Conservation (phyloP, 2,797 vertebrate species). For the Salarias fasciatus region DNA sequence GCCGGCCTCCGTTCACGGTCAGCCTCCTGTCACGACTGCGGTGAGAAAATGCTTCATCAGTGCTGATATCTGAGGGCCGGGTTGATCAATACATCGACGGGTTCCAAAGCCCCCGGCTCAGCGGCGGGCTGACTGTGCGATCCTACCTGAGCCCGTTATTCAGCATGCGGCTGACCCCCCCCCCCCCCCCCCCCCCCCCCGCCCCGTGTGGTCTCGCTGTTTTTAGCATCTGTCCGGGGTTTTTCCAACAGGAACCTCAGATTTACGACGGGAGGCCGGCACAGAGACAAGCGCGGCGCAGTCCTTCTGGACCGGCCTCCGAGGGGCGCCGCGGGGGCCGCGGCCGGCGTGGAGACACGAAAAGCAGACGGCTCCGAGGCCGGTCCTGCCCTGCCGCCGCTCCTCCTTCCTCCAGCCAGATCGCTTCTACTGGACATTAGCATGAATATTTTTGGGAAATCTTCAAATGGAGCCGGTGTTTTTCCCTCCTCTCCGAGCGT, state of each 20-base stretch:
- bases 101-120: background rate
- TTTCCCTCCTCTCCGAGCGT: too few species aligned
- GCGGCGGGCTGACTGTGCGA: background rate
- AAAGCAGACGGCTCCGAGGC: slow-evolving; percentile 20
- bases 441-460: too few species aligned
- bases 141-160: background rate
- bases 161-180: slow-evolving; percentile 1
- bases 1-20: slow-evolving; percentile 33
- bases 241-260: slow-evolving; percentile 39
- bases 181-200: background rate
- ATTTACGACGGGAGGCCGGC: slow-evolving; percentile 49
- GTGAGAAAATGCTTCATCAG: slow-evolving; percentile 38
- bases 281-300: slow-evolving; percentile 37
- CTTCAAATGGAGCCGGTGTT: too few species aligned
- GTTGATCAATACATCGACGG: slow-evolving; percentile 44
- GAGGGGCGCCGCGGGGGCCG: slow-evolving; percentile 34
- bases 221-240: slow-evolving; percentile 9
- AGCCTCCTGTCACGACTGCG: slow-evolving; percentile 1
- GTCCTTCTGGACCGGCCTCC: slow-evolving; percentile 20
- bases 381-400: background rate
- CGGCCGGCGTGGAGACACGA: slow-evolving; percentile 24
- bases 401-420: too few species aligned
- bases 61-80: slow-evolving; percentile 29
- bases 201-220: slow-evolving; percentile 32
- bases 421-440: too few species aligned